These are phyloP conservation scores for Suricata suricatta DNA, from an alignment of 2,113 vertebrate species.

Conservation along the genomic window DNA sequence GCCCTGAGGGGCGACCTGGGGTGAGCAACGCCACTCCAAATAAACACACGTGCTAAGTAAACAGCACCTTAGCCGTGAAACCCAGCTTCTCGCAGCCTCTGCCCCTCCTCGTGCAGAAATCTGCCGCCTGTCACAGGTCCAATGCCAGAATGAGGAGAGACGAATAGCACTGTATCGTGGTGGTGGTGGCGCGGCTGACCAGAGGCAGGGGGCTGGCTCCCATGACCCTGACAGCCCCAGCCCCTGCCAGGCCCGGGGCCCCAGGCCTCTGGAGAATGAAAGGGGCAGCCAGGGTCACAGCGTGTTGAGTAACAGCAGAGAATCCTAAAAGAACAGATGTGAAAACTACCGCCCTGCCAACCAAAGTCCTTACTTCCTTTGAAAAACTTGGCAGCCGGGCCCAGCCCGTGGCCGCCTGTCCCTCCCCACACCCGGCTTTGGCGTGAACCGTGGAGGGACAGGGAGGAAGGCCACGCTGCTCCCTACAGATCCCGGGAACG, in stretches of 20 bases:
- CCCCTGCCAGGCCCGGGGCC: background rate
- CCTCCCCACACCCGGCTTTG: background rate
- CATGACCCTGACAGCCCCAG: background rate
- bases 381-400: slow-evolving; percentile 50
- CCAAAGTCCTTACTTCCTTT: slow-evolving; percentile 53
- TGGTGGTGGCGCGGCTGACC: background rate
- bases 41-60: background rate
- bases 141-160: background rate
- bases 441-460: background rate
- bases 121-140: background rate
- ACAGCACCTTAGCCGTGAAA: background rate
- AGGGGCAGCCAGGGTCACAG: slow-evolving; percentile 50
- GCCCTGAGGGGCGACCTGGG: background rate
- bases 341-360: slow-evolving; percentile 45
- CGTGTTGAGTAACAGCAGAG: slow-evolving; percentile 51
- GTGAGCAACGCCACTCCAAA: background rate
- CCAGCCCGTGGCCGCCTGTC: background rate
- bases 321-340: slow-evolving; percentile 68
- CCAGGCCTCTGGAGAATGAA: background rate
- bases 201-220: background rate
- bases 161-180: rapidly evolving
- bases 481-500: background rate
- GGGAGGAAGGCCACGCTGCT: background rate
- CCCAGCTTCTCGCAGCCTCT: background rate
- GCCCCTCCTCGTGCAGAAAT: background rate